Conservation (phyloP, 1,140 invertebrate species). For the Pseudobourletiella spinata region DNA sequence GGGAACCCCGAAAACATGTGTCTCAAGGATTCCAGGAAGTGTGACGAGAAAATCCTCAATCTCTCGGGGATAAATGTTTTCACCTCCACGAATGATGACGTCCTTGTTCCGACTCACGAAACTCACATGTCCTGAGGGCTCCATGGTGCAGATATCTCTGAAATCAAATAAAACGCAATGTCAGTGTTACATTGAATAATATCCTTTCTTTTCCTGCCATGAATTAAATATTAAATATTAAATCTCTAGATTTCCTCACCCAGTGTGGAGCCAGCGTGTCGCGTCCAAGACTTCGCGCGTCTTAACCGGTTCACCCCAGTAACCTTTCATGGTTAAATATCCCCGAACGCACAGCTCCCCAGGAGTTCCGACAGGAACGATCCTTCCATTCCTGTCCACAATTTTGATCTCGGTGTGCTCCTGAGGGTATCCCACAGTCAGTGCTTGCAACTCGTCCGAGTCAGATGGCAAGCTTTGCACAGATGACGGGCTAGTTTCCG, state of each 20-base stretch:
- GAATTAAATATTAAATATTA: background rate
- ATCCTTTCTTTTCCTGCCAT: no score
- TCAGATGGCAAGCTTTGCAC: conserved; percentile 22
- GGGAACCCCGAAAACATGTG: no score
- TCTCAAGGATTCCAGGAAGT: no score
- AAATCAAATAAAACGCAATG: background rate
- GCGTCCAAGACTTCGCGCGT: conserved; percentile 52
- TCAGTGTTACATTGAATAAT: background rate
- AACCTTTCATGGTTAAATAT: conserved; percentile 50
- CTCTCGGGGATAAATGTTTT: conserved; percentile 59
- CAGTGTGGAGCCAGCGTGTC: conserved; percentile 82
- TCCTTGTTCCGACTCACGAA: conserved; percentile 55
- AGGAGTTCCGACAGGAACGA: conserved; percentile 17
- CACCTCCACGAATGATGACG: conserved; percentile 58
- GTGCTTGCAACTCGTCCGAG: conserved; percentile 11
- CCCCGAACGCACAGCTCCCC: conserved; percentile 54
- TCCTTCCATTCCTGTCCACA: conserved; percentile 21
- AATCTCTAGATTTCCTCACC: conserved; percentile 47
- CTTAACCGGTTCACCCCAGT: conserved; percentile 51
- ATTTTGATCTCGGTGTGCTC: conserved; percentile 32
- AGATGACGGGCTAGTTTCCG: conserved; percentile 26
- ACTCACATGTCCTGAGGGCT: conserved; percentile 51
- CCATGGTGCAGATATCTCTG: conserved; percentile 51
- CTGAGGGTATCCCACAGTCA: conserved; percentile 29
- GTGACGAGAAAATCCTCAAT: no score